Percentiles rank a stretch among this genome's conserved stretches.
Evolutionary conservation across 1,140 invertebrate species (phyloP).

Genomic region (Caenorhabditis elegans): WBcel235 BX284605.5:6193501-6194000

Average conservation of each 20-base stretch:
- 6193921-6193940: slow-evolving; percentile 8
- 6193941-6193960: neutral
- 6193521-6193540: neutral
- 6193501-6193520: neutral
- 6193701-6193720: neutral
- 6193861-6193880: neutral
- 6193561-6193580: neutral
- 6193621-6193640: neutral
- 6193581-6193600: slow-evolving; percentile 1
- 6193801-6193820: neutral
- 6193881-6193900: neutral
- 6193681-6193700: neutral
- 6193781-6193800: neutral
- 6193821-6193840: neutral
- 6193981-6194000: slow-evolving; percentile 1
- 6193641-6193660: slow-evolving; percentile 16
- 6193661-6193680: slow-evolving; percentile 30
- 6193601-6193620: slow-evolving; percentile 37
- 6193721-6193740: neutral
- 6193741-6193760: neutral
- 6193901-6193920: neutral
- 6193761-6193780: neutral
- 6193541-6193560: neutral
- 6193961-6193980: neutral
- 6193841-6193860: neutral